A percentile compares a stretch with the other conserved stretches of the same genome.
Conservation (phyloP, 2,888 invertebrate species). For the Phalera bucephala region DNA sequence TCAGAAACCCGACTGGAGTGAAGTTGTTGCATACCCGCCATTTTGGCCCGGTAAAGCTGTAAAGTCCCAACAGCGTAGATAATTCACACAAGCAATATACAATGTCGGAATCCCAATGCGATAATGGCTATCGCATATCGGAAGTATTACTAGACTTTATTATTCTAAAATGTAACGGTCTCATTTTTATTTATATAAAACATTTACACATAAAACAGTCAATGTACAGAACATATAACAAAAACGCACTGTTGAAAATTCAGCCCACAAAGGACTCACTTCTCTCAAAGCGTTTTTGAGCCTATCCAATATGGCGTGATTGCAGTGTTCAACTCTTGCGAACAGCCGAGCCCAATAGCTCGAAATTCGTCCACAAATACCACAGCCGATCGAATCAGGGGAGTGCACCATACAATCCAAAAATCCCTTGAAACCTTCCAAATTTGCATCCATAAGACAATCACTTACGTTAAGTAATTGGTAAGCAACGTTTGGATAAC, state of each 20-base stretch:
- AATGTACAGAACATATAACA: too few relatives aligned
- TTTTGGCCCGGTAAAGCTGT: too few relatives aligned
- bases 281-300: neutral
- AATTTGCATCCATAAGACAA: conserved; percentile 62
- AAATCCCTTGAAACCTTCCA: conserved; percentile 26
- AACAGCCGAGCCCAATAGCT: neutral
- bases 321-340: neutral
- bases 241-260: neutral
- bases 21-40: too few relatives aligned
- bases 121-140: too few relatives aligned
- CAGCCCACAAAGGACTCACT: neutral
- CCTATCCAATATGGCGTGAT: neutral
- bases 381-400: neutral
- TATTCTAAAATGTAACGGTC: too few relatives aligned
- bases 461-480: conserved; percentile 78
- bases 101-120: too few relatives aligned
- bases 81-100: too few relatives aligned
- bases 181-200: too few relatives aligned
- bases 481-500: conserved; percentile 65
- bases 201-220: too few relatives aligned
- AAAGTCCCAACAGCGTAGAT: too few relatives aligned
- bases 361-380: neutral
- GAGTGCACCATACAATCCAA: conserved; percentile 13
- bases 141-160: too few relatives aligned
- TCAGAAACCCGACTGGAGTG: too few relatives aligned